phyloP scores from a whole-genome alignment of 2,113 vertebrate genomes.

The Jaculus jaculus region DNA sequence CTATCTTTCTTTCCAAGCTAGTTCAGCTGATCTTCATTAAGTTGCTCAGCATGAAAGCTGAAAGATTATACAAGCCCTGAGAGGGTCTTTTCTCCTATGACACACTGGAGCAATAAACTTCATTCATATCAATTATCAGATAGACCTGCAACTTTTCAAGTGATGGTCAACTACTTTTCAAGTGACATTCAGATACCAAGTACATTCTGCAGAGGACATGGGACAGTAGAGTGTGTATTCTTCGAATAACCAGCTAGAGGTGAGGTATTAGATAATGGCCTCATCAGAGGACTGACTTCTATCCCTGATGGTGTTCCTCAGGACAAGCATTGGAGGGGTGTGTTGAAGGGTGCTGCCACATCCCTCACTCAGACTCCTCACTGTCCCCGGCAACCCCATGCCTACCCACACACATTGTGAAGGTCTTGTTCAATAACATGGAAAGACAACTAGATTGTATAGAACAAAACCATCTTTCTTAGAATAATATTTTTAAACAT shows the following conservation, averaged over 20 bases:
- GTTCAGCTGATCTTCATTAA: neutral
- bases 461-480: neutral
- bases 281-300: too few relatives aligned
- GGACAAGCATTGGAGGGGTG: neutral
- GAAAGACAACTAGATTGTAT: neutral
- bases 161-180: neutral
- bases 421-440: neutral
- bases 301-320: neutral
- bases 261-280: neutral
- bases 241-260: neutral
- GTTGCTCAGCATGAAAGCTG: neutral
- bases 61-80: neutral
- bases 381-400: accelerated
- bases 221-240: neutral
- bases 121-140: neutral
- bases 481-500: neutral
- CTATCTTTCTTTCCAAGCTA: neutral
- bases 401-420: neutral
- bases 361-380: too few relatives aligned
- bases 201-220: neutral
- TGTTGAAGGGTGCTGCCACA: neutral
- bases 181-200: neutral
- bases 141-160: neutral
- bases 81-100: neutral
- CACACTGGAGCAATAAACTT: neutral